Conservation (phyloP, 2,113 vertebrate species). For the Oncorhynchus mykiss region DNA sequence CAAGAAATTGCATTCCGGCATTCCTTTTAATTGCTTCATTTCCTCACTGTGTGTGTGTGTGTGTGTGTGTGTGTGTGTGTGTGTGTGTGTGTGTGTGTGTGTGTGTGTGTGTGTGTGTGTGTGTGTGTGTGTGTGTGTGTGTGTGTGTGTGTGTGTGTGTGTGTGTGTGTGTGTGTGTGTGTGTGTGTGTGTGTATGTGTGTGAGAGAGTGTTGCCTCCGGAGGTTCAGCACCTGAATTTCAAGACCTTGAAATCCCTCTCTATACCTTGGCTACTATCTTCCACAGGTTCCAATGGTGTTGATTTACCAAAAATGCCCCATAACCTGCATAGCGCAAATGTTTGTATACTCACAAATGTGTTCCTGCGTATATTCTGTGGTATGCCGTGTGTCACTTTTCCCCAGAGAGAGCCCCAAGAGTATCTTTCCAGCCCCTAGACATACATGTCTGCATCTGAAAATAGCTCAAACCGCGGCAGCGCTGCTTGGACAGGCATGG, state of each 20-base stretch:
- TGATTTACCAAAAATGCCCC: conserved; percentile 3
- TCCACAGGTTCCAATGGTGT: conserved; percentile 12
- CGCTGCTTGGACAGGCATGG: conserved; percentile 53
- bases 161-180: neutral
- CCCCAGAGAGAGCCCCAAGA: conserved; percentile 39
- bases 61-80: neutral
- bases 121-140: neutral
- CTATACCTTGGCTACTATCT: neutral
- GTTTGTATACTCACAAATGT: conserved; percentile 34
- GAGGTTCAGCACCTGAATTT: neutral
- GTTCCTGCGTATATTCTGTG: conserved; percentile 25
- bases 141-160: neutral
- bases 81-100: neutral
- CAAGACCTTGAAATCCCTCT: neutral
- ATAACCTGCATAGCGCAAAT: conserved; percentile 23
- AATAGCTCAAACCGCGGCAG: conserved; percentile 76
- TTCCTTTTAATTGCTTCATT: neutral
- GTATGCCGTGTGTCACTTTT: conserved; percentile 56
- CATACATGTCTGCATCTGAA: conserved; percentile 75
- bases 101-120: neutral
- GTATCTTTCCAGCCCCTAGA: conserved; percentile 57
- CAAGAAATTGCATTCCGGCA: neutral
- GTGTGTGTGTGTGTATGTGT: neutral
- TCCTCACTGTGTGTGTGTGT: neutral
- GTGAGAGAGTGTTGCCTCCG: neutral